A percentile compares a stretch with the other conserved stretches of the same genome.
Conservation (phyloP, 2,888 invertebrate genomes). For the Tryphoninae sp. region DNA sequence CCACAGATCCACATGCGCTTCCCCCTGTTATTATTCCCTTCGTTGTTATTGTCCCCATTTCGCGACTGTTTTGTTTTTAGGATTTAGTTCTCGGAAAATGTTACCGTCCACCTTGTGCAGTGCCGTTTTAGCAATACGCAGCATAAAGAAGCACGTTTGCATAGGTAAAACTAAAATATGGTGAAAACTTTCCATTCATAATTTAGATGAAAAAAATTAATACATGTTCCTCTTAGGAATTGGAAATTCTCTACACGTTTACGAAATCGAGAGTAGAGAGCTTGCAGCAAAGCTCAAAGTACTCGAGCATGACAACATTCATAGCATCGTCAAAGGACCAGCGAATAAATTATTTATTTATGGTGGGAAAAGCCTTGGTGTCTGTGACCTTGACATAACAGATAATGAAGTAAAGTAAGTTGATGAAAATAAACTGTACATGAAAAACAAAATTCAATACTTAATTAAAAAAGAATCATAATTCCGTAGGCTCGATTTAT, state of each 20-base stretch:
- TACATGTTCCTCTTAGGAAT: slow-evolving; percentile 70
- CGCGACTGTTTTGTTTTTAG: neutral
- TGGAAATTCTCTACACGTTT: slow-evolving; percentile 70
- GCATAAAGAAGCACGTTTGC: slow-evolving; percentile 70
- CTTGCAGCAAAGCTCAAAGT: slow-evolving; percentile 68
- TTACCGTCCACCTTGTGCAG: slow-evolving; percentile 66
- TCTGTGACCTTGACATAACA: slow-evolving; percentile 66
- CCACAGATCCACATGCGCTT: slow-evolving; percentile 22
- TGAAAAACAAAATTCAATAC: slow-evolving; percentile 32
- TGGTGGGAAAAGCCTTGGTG: slow-evolving; percentile 73
- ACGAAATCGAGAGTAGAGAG: slow-evolving; percentile 60
- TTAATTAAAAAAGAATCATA: slow-evolving; percentile 59
- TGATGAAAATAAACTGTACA: neutral
- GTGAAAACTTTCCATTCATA: neutral
- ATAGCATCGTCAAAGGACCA: slow-evolving; percentile 71
- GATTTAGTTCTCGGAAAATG: slow-evolving; percentile 46
- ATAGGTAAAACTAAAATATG: slow-evolving; percentile 71
- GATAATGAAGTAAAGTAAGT: slow-evolving; percentile 67
- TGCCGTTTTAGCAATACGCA: slow-evolving; percentile 75
- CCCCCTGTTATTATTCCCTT: neutral
- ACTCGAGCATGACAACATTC: slow-evolving; percentile 74
- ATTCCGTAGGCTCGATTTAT: slow-evolving; percentile 27
- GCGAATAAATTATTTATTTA: slow-evolving; percentile 73
- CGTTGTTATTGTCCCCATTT: neutral
- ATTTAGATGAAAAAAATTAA: neutral